phyloP scores from a whole-genome alignment of 2,888 invertebrate species.

The Galerucella pusilla region DNA sequence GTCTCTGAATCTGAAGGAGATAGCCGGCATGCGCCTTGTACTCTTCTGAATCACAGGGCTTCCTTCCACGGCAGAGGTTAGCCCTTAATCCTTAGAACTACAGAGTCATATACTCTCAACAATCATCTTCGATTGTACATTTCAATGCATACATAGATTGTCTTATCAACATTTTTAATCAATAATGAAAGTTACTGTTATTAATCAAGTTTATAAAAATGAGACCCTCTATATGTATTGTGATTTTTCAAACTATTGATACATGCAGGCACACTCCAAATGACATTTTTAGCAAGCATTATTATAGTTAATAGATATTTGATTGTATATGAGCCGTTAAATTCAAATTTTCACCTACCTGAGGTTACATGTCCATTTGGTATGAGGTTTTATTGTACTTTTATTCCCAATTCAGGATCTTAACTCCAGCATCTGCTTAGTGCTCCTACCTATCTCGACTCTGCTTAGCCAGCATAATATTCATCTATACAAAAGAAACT shows the following conservation, averaged over 20 bases:
- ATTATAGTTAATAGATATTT: background rate
- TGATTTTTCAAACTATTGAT: background rate
- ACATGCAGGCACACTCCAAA: background rate
- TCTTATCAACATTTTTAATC: background rate
- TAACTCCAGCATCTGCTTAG: too few relatives aligned
- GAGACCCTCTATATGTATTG: background rate
- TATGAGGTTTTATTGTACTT: too few relatives aligned
- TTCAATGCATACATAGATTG: background rate
- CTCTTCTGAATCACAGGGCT: slow-evolving; percentile 69
- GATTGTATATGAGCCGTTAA: too few relatives aligned
- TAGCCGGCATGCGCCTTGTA: slow-evolving; percentile 63
- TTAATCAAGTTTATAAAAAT: background rate
- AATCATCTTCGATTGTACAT: slow-evolving; percentile 2
- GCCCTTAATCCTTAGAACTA: slow-evolving; percentile 49
- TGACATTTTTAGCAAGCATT: background rate
- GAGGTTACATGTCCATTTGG: too few relatives aligned
- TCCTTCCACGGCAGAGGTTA: slow-evolving; percentile 76
- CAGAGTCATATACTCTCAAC: slow-evolving; percentile 9
- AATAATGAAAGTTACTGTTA: background rate
- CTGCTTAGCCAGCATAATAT: too few relatives aligned
- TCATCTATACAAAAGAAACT: background rate
- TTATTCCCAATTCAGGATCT: too few relatives aligned
- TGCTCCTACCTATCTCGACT: too few relatives aligned
- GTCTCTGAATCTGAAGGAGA: slow-evolving; percentile 58
- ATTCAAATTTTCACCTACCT: too few relatives aligned